Conservation (phyloP, 2,113 vertebrate species). For the Fulica atra region DNA sequence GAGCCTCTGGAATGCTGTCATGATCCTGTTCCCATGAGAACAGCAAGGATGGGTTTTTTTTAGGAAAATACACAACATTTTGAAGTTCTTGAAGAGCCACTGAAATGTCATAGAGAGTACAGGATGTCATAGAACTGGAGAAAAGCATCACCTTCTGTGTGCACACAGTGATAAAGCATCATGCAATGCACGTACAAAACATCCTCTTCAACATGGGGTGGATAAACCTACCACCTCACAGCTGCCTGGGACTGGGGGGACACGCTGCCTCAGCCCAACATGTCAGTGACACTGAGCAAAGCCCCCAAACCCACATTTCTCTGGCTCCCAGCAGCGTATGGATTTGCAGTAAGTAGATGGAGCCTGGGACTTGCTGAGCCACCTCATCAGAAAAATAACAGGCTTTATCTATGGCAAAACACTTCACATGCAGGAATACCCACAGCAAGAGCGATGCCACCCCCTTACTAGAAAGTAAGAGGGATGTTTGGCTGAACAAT, state of each 20-base stretch:
- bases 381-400: background rate
- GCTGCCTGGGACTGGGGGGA: too few species aligned
- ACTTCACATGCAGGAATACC: background rate
- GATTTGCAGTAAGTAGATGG: background rate
- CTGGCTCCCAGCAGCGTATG: background rate
- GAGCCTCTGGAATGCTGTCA: background rate
- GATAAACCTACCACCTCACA: background rate
- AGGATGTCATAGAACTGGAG: accelerated
- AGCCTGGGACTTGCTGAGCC: background rate
- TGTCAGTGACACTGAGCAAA: accelerated
- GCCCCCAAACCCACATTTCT: accelerated
- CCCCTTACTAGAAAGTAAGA: background rate
- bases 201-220: background rate
- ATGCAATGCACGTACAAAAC: accelerated
- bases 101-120: background rate
- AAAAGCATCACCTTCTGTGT: accelerated
- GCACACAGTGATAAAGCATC: background rate
- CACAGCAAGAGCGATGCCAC: accelerated
- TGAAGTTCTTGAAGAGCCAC: background rate
- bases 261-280: background rate
- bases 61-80: background rate
- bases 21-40: background rate
- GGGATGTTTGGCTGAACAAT: background rate
- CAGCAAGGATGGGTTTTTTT: background rate
- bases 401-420: background rate